phyloP scores from a whole-genome alignment of 2,113 vertebrate species.

The Brachionichthys hirsutus region DNA sequence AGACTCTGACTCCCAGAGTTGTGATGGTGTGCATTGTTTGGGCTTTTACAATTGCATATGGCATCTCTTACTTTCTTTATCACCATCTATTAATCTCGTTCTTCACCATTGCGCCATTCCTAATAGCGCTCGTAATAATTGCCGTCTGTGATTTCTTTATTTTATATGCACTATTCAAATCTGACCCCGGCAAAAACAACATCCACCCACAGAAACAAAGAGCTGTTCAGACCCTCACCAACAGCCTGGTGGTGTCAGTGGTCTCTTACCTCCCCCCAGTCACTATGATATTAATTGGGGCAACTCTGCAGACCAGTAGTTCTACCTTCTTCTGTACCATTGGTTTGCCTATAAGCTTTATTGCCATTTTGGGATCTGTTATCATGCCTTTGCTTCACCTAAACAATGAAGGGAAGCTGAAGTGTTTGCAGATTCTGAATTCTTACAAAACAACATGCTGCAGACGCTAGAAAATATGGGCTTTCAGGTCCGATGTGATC shows the following conservation, averaged over 20 bases:
- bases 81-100: fast-evolving
- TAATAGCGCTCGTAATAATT: constrained; percentile 21
- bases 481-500: too few relatives aligned
- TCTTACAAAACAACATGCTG: too few relatives aligned
- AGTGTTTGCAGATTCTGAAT: constrained; percentile 14
- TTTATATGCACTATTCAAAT: constrained; percentile 34
- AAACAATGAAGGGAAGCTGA: constrained; percentile 19
- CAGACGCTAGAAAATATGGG: too few relatives aligned
- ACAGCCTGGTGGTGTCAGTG: constrained; percentile 50
- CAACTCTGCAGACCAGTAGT: fast-evolving
- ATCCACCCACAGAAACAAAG: constrained; percentile 64
- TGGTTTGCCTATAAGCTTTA: not conserved
- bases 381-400: constrained; percentile 60
- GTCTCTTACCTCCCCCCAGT: constrained; percentile 55
- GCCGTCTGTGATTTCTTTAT: constrained; percentile 52
- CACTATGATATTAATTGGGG: not conserved
- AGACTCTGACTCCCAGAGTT: constrained; percentile 43
- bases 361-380: constrained; percentile 22
- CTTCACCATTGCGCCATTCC: not conserved
- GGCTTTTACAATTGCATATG: constrained; percentile 5
- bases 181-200: constrained; percentile 20
- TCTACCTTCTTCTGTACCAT: not conserved
- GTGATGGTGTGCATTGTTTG: constrained; percentile 35
- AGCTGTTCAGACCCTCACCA: constrained; percentile 58
- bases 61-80: not conserved